Percentiles rank a stretch among this genome's conserved stretches.
These are phyloP conservation scores for Halichoeres trimaculatus DNA, from an alignment of 2,113 vertebrate genomes.

Conservation along the genomic window DNA sequence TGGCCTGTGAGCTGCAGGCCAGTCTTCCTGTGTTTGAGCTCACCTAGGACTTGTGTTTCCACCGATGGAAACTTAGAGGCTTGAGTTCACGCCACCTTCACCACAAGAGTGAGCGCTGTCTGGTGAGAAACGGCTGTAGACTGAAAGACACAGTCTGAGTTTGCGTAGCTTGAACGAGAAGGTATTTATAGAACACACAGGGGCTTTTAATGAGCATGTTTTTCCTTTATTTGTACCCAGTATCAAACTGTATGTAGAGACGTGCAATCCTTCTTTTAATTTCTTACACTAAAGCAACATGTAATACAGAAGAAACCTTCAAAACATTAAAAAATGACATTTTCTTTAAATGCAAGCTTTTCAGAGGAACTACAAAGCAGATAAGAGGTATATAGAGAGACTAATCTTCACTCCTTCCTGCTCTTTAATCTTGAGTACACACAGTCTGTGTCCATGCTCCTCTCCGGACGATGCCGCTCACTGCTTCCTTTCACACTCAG, in stretches of 20 bases:
- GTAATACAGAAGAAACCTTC: not conserved
- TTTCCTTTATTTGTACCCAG: not conserved
- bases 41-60: constrained; percentile 42
- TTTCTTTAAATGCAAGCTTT: constrained; percentile 14
- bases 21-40: constrained; percentile 37
- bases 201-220: not conserved
- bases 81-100: constrained; percentile 19
- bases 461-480: not conserved
- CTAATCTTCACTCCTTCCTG: constrained; percentile 17
- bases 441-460: not conserved
- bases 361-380: not conserved
- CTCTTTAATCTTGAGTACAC: constrained; percentile 44
- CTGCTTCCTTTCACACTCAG: constrained; percentile 33
- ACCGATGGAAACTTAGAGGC: constrained; percentile 51
- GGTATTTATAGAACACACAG: constrained; percentile 4
- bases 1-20: not conserved
- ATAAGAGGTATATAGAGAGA: too few relatives aligned
- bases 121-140: not conserved
- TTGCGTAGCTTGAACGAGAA: not conserved
- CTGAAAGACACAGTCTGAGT: not conserved
- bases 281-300: not conserved
- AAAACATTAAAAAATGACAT: not conserved
- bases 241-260: not conserved
- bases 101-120: constrained; percentile 32
- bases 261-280: too few relatives aligned